Base-by-base conservation (phyloP, 2,113 vertebrate genomes). In the Peromyscus leucopus region DNA sequence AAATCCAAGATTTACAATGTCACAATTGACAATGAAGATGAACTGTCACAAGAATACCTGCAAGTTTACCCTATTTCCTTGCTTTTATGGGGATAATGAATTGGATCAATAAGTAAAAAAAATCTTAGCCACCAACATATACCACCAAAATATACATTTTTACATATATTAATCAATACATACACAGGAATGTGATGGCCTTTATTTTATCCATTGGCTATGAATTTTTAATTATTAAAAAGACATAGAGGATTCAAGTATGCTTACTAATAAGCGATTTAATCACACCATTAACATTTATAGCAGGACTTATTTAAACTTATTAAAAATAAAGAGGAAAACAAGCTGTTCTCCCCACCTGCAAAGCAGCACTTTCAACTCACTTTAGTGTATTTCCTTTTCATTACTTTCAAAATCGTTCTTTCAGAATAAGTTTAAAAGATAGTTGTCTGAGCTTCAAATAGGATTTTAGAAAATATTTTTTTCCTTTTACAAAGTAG, bases 251-350 rank as follows among this genome's bases (percentile, higher is more conserved):
- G 8, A 75, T 15, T 39, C 33, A 86, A 16, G 26, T 57, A 71
- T 55, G 63, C 42, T 86, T 86, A 31, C 19, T 84, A 86, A 76
- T 3, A 80, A 74, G 55, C 33, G n/a, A 51, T 74, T 42, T 19
- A 65, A 42, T 92, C 17, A 36, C 79, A 48, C 65, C 71, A 48
- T 28, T n/a, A 89, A 87, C 16, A 61, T 87, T 89, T 96, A 93
- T 91, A 96, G 36, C 4, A 89, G 28, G 72, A 75, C 51, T 84
- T 59, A 63, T 79, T 95, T 88, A 93, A 92, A 24, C 16, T 75
- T 72, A 72, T 71, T 79, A 93, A 93, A 89, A 80, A 8, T 80
- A 96, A 94, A 48, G 61, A 94, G 46, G 75, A 95, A 97, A 87
- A 75, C 9, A 76, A 55, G 46, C 16, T 22, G 51, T 24, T 36